phyloP scores from a whole-genome alignment of 2,888 invertebrate species.

The Octodonta nipae region DNA sequence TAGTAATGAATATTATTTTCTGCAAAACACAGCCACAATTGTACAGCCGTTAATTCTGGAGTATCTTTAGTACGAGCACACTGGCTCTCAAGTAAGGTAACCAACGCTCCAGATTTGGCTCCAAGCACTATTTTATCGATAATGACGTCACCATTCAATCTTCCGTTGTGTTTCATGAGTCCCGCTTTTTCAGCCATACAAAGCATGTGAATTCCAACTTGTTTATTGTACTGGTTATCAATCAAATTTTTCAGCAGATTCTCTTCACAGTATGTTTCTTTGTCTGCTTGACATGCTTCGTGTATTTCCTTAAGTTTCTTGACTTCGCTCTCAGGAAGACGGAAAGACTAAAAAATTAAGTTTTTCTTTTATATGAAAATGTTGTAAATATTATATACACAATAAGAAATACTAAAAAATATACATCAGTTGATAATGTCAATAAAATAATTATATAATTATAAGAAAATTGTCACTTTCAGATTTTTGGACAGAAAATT shows the following conservation, averaged over 20 bases:
- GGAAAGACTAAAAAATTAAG: slow-evolving; percentile 8
- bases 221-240: slow-evolving; percentile 7
- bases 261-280: slow-evolving; percentile 10
- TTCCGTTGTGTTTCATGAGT: slow-evolving; percentile 9
- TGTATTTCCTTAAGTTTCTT: slow-evolving; percentile 8
- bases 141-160: slow-evolving; percentile 6
- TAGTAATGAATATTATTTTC: slow-evolving; percentile 10
- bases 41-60: slow-evolving; percentile 9
- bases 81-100: slow-evolving; percentile 6
- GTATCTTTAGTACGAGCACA: slow-evolving; percentile 8
- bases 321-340: slow-evolving; percentile 8
- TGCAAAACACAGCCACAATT: slow-evolving; percentile 10
- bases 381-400: too few relatives aligned
- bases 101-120: slow-evolving; percentile 5
- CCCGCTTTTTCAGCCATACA: slow-evolving; percentile 13
- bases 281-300: slow-evolving; percentile 10
- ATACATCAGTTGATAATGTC: too few relatives aligned
- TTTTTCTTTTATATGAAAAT: too few relatives aligned
- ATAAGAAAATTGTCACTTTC: too few relatives aligned
- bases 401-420: too few relatives aligned
- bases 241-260: slow-evolving; percentile 8
- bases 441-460: too few relatives aligned
- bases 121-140: slow-evolving; percentile 8
- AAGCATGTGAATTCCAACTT: slow-evolving; percentile 11
- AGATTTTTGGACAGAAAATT: too few relatives aligned